These are phyloP conservation scores for Lottia scabra DNA, from an alignment of 2,888 invertebrate genomes.

Conservation along the genomic window DNA sequence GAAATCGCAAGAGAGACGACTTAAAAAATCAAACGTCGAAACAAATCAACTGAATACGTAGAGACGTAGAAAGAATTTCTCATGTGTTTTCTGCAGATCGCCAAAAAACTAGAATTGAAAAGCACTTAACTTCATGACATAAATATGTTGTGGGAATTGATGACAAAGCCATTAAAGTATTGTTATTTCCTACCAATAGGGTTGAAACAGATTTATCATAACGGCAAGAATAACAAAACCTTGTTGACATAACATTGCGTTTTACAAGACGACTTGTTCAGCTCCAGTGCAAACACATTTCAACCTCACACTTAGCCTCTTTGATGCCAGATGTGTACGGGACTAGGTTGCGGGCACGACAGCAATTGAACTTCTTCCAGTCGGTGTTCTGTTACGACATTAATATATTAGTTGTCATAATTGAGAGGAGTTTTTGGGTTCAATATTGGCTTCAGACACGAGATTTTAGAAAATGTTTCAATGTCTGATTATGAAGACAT, in stretches of 20 bases:
- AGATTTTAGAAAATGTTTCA: too few relatives aligned
- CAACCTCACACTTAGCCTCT: background rate
- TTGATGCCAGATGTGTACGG: too few relatives aligned
- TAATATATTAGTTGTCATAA: background rate
- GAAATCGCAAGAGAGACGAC: too few relatives aligned
- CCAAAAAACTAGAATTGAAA: background rate
- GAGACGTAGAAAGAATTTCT: too few relatives aligned
- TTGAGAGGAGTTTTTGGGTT: background rate
- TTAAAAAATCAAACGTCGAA: too few relatives aligned
- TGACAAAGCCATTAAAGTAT: background rate
- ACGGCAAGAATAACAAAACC: background rate
- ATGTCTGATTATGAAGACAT: too few relatives aligned
- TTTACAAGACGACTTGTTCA: background rate
- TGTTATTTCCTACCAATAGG: background rate
- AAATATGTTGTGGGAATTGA: background rate
- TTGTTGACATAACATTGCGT: background rate
- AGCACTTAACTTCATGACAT: slow-evolving; percentile 4
- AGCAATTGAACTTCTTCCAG: too few relatives aligned
- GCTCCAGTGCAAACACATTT: background rate
- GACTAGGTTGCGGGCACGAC: too few relatives aligned
- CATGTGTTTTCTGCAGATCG: too few relatives aligned
- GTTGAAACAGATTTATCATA: background rate
- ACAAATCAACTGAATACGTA: too few relatives aligned
- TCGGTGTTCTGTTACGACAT: too few relatives aligned
- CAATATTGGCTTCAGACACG: too few relatives aligned